phyloP scores from a whole-genome alignment of 2,797 vertebrate species.

The Emydoidea blandingii region DNA sequence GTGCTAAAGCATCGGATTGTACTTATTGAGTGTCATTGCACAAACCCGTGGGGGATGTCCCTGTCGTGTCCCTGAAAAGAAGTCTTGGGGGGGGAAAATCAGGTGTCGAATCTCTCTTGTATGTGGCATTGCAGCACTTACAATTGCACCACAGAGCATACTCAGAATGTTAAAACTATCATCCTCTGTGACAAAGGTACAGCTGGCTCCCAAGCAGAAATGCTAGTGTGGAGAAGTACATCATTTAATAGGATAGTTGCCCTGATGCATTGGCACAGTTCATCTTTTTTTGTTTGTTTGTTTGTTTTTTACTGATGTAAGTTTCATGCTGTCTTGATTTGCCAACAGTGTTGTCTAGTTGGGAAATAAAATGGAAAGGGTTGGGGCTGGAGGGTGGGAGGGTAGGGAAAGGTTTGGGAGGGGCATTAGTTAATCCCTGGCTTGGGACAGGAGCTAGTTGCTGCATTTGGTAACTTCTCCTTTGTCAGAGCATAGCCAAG shows the following conservation, averaged over 20 bases:
- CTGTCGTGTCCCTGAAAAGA: background rate
- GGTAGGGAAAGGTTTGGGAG: constrained; percentile 67
- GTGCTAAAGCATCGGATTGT: background rate
- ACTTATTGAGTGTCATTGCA: background rate
- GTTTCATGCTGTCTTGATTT: constrained; percentile 77
- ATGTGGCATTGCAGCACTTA: constrained; percentile 50
- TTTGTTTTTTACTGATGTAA: constrained; percentile 65
- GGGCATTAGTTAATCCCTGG: constrained; percentile 78
- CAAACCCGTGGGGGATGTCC: background rate
- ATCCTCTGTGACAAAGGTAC: constrained; percentile 17
- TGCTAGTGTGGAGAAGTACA: background rate
- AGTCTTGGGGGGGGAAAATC: background rate
- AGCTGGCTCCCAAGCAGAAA: background rate
- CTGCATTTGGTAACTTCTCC: constrained; percentile 72
- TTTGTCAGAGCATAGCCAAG: constrained; percentile 80
- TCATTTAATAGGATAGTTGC: background rate
- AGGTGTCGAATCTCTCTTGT: constrained; percentile 34
- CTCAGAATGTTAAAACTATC: background rate
- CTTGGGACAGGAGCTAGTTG: constrained; percentile 71
- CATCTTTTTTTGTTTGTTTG: background rate
- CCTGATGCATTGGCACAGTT: constrained; percentile 18
- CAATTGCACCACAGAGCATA: background rate
- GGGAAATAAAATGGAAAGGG: constrained; percentile 64
- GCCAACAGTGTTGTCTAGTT: constrained; percentile 76
- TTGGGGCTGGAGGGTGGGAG: constrained; percentile 21